Percentiles rank a stretch among this genome's conserved stretches.
Conservation (phyloP, 1,140 invertebrate genomes). For the Drosophila ambigua region DNA sequence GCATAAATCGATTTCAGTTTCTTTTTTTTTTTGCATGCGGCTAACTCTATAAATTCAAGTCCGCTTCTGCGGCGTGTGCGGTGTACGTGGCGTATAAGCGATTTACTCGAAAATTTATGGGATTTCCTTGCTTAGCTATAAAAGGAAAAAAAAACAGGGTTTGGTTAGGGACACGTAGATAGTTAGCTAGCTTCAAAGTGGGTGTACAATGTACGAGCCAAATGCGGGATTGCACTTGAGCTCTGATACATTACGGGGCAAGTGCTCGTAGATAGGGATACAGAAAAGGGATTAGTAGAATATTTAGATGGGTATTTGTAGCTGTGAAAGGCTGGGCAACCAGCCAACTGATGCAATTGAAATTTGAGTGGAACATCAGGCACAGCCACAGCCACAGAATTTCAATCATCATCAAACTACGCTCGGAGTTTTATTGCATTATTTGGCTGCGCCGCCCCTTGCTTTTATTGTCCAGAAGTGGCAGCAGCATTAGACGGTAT, state of each 20-base stretch:
- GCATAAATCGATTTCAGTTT: constrained; percentile 77
- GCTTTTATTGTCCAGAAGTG: constrained; percentile 31
- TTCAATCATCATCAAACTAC: constrained; percentile 43
- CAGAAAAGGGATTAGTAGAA: constrained; percentile 30
- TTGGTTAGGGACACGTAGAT: constrained; percentile 18
- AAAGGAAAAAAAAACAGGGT: constrained; percentile 5
- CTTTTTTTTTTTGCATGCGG: constrained; percentile 1
- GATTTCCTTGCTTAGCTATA: constrained; percentile 37
- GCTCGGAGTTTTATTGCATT: constrained; percentile 47
- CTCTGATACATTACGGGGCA: constrained; percentile 16
- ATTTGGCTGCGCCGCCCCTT: constrained; percentile 21
- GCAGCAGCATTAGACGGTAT: constrained; percentile 42
- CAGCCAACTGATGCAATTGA: constrained; percentile 27
- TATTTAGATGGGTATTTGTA: constrained; percentile 11
- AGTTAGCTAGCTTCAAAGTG: constrained; percentile 27
- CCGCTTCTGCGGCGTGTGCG: constrained; percentile 42
- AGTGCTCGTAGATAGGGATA: constrained; percentile 7
- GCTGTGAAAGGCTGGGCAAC: constrained; percentile 27
- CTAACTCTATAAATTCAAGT: constrained; percentile 64
- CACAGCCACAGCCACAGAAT: background rate
- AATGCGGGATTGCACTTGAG: constrained; percentile 11
- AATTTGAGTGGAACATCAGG: constrained; percentile 14
- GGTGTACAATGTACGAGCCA: constrained; percentile 12
- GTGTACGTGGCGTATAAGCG: constrained; percentile 67
- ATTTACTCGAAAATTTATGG: constrained; percentile 60